A percentile compares a stretch with the other conserved stretches of the same genome.
These are phyloP conservation scores for Drosophila kurseongensis DNA, from an alignment of 1,140 invertebrate species.

Conservation along the genomic window DNA sequence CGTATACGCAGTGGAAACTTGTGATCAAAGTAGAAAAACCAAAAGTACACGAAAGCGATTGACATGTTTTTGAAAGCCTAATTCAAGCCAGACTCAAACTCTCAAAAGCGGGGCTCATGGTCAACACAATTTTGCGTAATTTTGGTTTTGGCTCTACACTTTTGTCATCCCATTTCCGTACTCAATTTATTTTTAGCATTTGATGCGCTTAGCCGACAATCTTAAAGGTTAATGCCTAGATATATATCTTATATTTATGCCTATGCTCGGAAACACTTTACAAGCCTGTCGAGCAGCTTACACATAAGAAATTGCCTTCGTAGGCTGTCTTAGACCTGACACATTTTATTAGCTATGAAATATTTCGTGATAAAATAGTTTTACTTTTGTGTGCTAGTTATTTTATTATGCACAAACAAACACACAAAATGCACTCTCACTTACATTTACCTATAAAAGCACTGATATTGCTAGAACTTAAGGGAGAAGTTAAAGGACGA, in stretches of 20 bases:
- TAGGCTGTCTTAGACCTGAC: constrained; percentile 37
- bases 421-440: neutral
- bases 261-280: constrained; percentile 60
- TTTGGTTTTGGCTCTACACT: constrained; percentile 45
- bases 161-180: constrained; percentile 9
- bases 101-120: constrained; percentile 75
- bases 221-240: constrained; percentile 12
- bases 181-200: constrained; percentile 38
- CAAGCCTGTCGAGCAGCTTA: constrained; percentile 53
- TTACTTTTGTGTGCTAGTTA: constrained; percentile 33
- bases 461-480: neutral
- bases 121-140: constrained; percentile 66
- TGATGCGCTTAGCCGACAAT: constrained; percentile 33
- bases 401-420: constrained; percentile 20
- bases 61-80: constrained; percentile 75
- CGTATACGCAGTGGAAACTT: constrained; percentile 65
- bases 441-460: neutral
- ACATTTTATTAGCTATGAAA: constrained; percentile 51
- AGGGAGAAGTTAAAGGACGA: neutral
- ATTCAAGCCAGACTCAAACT: constrained; percentile 54
- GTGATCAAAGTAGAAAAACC: constrained; percentile 57
- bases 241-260: constrained; percentile 15
- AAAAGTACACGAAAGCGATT: constrained; percentile 66
- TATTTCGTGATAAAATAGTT: constrained; percentile 55
- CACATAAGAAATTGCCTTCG: constrained; percentile 2